Conservation (phyloP, 1,140 invertebrate genomes). For the Phthorimaea operculella region DNA sequence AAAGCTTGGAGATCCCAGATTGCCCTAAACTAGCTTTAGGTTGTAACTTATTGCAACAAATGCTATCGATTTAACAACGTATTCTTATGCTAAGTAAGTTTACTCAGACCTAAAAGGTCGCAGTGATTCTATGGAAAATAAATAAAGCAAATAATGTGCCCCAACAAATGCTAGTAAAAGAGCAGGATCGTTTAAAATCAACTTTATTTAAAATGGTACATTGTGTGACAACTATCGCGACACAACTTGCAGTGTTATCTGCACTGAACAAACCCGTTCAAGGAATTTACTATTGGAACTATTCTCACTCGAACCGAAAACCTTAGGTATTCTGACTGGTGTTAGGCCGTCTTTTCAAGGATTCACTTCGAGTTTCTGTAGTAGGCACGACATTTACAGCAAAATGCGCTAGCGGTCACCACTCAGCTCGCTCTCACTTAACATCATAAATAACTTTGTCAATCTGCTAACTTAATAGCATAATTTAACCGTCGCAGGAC, state of each 20-base stretch:
- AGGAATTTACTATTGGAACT: slow-evolving; percentile 15
- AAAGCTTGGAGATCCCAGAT: too few relatives aligned
- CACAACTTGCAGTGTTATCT: slow-evolving; percentile 21
- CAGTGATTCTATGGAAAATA: too few relatives aligned
- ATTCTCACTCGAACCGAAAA: background rate
- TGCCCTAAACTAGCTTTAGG: too few relatives aligned
- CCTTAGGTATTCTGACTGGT: too few relatives aligned
- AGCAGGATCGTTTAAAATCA: background rate
- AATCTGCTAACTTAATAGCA: slow-evolving; percentile 64
- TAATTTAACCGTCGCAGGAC: slow-evolving; percentile 61
- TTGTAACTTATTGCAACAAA: too few relatives aligned
- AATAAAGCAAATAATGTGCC: too few relatives aligned
- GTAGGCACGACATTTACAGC: background rate
- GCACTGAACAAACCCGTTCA: slow-evolving; percentile 20
- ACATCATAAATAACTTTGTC: slow-evolving; percentile 64
- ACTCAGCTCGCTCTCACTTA: slow-evolving; percentile 41
- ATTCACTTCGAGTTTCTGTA: too few relatives aligned
- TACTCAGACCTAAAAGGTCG: too few relatives aligned
- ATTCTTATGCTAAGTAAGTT: too few relatives aligned
- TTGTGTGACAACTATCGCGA: slow-evolving; percentile 22
- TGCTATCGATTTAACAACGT: too few relatives aligned
- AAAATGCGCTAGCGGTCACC: slow-evolving; percentile 27
- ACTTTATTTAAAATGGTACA: slow-evolving; percentile 17
- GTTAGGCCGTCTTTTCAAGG: too few relatives aligned
- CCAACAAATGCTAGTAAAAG: background rate